Base-by-base conservation (phyloP, 1,140 invertebrate genomes). In the Pogonomyrmex barbatus region DNA sequence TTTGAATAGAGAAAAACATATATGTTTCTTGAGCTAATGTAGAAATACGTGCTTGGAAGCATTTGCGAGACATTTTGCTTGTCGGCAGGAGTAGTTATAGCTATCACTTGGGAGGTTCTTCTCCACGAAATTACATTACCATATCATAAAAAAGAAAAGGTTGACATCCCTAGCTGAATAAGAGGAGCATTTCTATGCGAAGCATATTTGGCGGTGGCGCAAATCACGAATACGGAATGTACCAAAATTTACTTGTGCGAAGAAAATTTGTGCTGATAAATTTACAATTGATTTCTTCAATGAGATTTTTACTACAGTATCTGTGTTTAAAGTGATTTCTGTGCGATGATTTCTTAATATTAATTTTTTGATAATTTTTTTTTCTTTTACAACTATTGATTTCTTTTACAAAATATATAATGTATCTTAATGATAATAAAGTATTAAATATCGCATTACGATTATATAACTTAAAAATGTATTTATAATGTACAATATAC, bases 91-190 rank as follows among this genome's bases (percentile, higher is more conserved):
- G 52, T 77, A 56, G 71, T 85, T 78, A 78, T 65, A 45, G 50
- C 82, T 47, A 50, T 62, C 36, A 14, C 30, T 24, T 24, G 58
- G 56, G 3, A 17, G 50, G 33, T 47, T 10, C 60, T 65, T 47
- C 70, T 47, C 39, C 9, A 56, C 60, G 76, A 89, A 88, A 89
- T 88, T 89, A 83, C 88, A 88, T 89, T 89, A 88, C 58, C 87
- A 89, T 89, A 86, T 60, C 54, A 42, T 47, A 73, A 77, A 83
- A 58, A 76, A 70, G 14, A 60, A 42, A 77, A 12, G 33, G 6
- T 4, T 58, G 45, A 77, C 30, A 75, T 75, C 50, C 12, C n/a
- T 33, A 33, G 30, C 2, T 45, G 65, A 87, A 87, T 89, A 83
- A 87, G 50, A 68, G 36, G 36, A 39, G 47, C 52, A 58, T 85